Conservation (phyloP, 2,888 invertebrate species). For the Ephialtes manifestator region DNA sequence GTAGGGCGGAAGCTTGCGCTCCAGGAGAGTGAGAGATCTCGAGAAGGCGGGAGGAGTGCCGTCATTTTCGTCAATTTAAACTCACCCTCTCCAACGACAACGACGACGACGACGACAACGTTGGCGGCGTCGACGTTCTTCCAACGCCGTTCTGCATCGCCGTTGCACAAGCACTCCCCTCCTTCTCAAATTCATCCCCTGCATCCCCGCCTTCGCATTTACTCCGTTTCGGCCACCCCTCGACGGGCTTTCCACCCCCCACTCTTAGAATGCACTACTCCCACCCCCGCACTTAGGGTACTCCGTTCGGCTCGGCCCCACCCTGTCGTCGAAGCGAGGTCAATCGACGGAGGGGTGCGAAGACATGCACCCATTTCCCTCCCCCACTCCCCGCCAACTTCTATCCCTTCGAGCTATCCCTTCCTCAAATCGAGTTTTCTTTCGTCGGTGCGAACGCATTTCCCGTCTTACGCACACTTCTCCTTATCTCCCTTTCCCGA, state of each 20-base stretch:
- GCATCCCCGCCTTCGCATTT: conserved; percentile 40
- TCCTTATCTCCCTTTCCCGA: background rate
- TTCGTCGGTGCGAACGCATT: conserved; percentile 51
- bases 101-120: conserved; percentile 56
- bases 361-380: conserved; percentile 67
- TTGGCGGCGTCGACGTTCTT: conserved; percentile 64
- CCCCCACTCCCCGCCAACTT: conserved; percentile 32
- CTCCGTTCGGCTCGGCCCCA: conserved; percentile 58
- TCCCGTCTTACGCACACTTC: conserved; percentile 67
- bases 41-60: conserved; percentile 66
- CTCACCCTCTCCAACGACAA: conserved; percentile 68
- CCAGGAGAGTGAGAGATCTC: conserved; percentile 34
- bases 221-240: conserved; percentile 65
- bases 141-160: conserved; percentile 67
- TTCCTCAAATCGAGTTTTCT: conserved; percentile 48
- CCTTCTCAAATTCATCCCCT: conserved; percentile 52
- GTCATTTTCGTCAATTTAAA: conserved; percentile 85
- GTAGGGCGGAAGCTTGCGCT: conserved; percentile 43
- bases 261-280: conserved; percentile 9
- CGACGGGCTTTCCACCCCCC: conserved; percentile 11
- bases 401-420: background rate
- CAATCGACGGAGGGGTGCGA: conserved; percentile 73
- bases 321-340: conserved; percentile 73
- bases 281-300: conserved; percentile 33
- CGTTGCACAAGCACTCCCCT: conserved; percentile 54